Evolutionary conservation across 2,888 invertebrate genomes (phyloP).

Genomic region (Stegophylla sp.): DNA sequence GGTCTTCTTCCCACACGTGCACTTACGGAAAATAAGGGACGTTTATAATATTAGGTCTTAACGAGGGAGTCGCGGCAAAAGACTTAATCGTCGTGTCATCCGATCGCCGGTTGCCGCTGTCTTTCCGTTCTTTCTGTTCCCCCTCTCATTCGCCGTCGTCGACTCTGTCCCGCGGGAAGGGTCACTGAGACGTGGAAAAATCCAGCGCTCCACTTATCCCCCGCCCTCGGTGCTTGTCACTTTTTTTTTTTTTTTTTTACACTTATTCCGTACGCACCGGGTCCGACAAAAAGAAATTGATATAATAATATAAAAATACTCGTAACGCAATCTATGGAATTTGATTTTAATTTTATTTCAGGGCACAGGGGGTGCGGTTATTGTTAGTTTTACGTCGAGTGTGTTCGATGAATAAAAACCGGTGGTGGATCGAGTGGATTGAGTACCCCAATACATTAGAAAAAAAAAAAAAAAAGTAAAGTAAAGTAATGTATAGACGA

Average conservation of each 20-base stretch:
- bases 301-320: too few relatives aligned
- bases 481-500: too few relatives aligned
- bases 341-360: too few relatives aligned
- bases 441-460: too few relatives aligned
- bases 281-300: too few relatives aligned
- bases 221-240: too few relatives aligned
- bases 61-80: background rate
- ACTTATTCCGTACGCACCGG: background rate
- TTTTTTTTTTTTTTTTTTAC: background rate
- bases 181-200: constrained; percentile 35
- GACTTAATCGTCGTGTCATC: constrained; percentile 46
- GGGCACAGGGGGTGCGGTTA: too few relatives aligned
- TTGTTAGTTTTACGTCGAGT: too few relatives aligned
- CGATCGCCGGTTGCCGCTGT: constrained; percentile 36
- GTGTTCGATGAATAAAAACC: too few relatives aligned
- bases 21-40: constrained; percentile 47
- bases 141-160: background rate
- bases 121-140: background rate
- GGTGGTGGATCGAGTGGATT: too few relatives aligned
- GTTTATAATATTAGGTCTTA: constrained; percentile 50
- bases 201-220: background rate
- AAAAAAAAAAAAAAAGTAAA: too few relatives aligned
- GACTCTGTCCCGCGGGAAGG: constrained; percentile 4
- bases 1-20: constrained; percentile 22
- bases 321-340: too few relatives aligned